Evolutionary conservation across 2,888 invertebrate genomes (phyloP), one percentile per base, ranked within the genome.

Genomic region (Orgyia antiqua): DNA sequence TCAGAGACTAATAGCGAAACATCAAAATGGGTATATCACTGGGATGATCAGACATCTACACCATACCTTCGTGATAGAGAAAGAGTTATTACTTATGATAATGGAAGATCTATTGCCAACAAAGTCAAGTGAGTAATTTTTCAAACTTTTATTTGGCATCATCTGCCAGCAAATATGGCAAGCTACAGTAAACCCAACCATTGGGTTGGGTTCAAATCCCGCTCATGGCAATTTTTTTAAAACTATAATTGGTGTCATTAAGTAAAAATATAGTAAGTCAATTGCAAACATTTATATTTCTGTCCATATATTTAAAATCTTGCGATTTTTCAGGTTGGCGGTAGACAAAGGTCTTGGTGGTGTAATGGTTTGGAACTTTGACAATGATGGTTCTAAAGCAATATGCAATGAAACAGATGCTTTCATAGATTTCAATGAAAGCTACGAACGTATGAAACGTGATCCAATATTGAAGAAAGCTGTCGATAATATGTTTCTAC

Each of bases 341-440:
- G 84, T 91, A 60, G 86, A 88, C 38, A 87, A 89, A 48, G 87
- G 88, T 2, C 72, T 96, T 0, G 94, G 91, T 0, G 96, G 96
- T 1, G 88, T 92, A 0, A 95, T 96, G 95, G 90, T 95, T 3
- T 96, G 96, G 96, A 94, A 94, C 19, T 89, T 95, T 18, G 96
- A 96, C 66, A 96, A 94, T 0, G 96, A 96, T 45, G 96, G 96
- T 72, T 95, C 95, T 67, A 84, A 80, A 10, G 94, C 94, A 0
- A 88, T 87, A 27, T 95, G 95, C 41, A 66, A 72, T 1, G 88
- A 88, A 21, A 50, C 58, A 0, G 86, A 88, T 25, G 75, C 86
- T 0, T 89, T 80, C 42, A 57, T 72, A 0, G 89, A 90, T 56
- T 89, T 87, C 41, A 41, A 58, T 0, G 60, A 69, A 12, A 47